Percentiles rank a stretch among this genome's conserved stretches.
phyloP scores from a whole-genome alignment of 2,797 vertebrate species.

The Mionectes olivaceus region DNA sequence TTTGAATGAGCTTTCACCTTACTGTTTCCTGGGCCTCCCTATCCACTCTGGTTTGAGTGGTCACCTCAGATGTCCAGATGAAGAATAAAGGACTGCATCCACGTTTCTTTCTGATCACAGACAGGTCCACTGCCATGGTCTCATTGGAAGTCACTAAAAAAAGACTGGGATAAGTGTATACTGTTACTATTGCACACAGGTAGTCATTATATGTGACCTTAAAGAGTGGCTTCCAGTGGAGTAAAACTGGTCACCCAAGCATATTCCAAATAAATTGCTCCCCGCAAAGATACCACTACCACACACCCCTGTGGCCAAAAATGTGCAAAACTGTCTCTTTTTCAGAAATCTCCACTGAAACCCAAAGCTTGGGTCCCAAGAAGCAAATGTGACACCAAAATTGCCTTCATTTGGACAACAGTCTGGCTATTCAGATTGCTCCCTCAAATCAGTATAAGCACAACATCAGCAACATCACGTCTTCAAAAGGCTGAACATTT shows the following conservation, averaged over 20 bases:
- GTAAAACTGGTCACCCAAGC: neutral
- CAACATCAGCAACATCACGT: neutral
- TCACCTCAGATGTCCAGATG: neutral
- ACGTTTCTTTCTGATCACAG: neutral
- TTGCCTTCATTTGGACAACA: neutral
- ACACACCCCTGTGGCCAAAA: no score
- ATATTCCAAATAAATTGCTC: neutral
- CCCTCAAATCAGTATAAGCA: neutral
- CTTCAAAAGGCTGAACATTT: neutral
- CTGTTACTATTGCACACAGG: neutral
- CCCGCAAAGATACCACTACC: neutral
- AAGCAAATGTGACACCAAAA: neutral
- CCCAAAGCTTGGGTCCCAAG: neutral
- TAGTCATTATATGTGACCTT: neutral
- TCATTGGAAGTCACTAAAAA: neutral
- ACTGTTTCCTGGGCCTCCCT: neutral
- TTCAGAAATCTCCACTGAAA: neutral
- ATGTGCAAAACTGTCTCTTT: neutral
- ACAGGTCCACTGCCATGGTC: neutral
- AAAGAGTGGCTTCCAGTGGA: neutral
- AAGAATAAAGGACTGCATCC: neutral
- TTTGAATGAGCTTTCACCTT: neutral
- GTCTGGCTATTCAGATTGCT: neutral
- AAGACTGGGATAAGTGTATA: neutral
- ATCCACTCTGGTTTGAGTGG: neutral